Evolutionary conservation across 2,888 invertebrate genomes (phyloP).

Genomic region (Byasa hedistus): DNA sequence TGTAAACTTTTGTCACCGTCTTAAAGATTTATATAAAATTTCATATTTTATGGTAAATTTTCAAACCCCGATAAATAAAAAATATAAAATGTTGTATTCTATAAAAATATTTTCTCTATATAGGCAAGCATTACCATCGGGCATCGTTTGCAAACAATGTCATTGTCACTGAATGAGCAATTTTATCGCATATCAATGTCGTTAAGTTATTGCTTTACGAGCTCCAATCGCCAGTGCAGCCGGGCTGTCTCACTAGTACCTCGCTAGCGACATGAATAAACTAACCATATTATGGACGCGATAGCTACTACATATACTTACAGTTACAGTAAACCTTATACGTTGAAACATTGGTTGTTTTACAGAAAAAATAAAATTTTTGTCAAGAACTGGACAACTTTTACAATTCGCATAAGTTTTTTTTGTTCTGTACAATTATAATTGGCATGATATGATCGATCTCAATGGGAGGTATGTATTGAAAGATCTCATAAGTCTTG

Average conservation of each 20-base stretch:
- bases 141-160: conserved; percentile 37
- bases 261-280: conserved; percentile 55
- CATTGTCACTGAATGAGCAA: conserved; percentile 55
- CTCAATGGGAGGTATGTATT: conserved; percentile 20
- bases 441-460: conserved; percentile 19
- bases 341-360: background rate
- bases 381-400: conserved; percentile 7
- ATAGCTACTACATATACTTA: conserved; percentile 3
- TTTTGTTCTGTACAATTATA: conserved; percentile 6
- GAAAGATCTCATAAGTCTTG: conserved; percentile 17
- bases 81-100: background rate
- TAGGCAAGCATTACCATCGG: conserved; percentile 20
- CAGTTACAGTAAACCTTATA: background rate
- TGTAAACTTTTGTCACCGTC: no score
- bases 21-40: no score
- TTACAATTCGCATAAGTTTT: conserved; percentile 6
- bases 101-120: background rate
- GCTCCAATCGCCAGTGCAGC: conserved; percentile 45
- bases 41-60: no score
- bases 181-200: conserved; percentile 57
- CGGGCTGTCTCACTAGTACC: conserved; percentile 60
- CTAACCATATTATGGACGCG: conserved; percentile 30
- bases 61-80: background rate
- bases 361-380: conserved; percentile 4
- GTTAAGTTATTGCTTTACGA: conserved; percentile 56